phyloP scores from a whole-genome alignment of 2,797 vertebrate genomes.

The Sebastes vulpes region DNA sequence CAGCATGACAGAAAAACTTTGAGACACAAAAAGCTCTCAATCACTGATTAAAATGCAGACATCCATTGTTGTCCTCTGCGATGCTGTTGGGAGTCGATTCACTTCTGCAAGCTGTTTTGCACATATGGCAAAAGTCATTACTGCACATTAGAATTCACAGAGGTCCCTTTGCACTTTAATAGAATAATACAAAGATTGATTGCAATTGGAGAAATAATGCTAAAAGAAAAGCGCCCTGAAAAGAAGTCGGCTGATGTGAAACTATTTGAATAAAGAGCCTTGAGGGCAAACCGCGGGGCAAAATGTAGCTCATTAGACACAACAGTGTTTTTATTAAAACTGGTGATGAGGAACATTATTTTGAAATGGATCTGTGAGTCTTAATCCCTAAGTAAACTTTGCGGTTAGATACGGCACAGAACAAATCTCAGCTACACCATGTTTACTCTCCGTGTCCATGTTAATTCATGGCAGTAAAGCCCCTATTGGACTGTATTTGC shows the following conservation, averaged over 20 bases:
- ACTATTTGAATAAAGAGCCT: conserved; percentile 6
- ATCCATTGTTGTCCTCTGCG: conserved; percentile 42
- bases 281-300: conserved; percentile 27
- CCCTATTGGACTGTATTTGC: neutral
- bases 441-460: neutral
- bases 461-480: neutral
- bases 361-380: conserved; percentile 12
- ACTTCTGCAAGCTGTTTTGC: conserved; percentile 72
- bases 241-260: conserved; percentile 22
- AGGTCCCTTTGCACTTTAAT: conserved; percentile 59
- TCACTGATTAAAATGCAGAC: conserved; percentile 53
- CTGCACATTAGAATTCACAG: conserved; percentile 75
- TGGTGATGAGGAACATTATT: conserved; percentile 31
- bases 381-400: conserved; percentile 17
- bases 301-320: conserved; percentile 25
- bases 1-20: neutral
- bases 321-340: conserved; percentile 45
- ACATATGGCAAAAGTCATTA: conserved; percentile 82
- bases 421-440: neutral
- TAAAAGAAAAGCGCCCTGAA: conserved; percentile 35
- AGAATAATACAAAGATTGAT: conserved; percentile 68
- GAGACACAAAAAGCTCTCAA: conserved; percentile 7
- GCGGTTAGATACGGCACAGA: neutral
- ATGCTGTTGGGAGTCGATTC: conserved; percentile 60
- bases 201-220: conserved; percentile 37